Evolutionary conservation across 1,140 invertebrate genomes (phyloP), one percentile per base, ranked within the genome.

Genomic region (Papilio polyxenes): DNA sequence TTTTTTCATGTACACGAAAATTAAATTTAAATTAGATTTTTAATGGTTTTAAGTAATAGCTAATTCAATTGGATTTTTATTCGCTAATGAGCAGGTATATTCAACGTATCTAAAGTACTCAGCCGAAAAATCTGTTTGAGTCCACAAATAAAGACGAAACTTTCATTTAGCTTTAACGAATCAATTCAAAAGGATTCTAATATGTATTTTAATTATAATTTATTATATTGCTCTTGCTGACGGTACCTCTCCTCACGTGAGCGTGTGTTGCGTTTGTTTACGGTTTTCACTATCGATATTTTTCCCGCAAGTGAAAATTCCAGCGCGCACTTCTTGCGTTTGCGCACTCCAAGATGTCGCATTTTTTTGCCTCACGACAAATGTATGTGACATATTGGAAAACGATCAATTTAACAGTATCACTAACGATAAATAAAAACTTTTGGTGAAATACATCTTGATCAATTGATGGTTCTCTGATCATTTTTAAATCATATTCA

Each of bases 211-310:
- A 9, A 51, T 20, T 69, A 82, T 62, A 83, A 79, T 82, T 81
- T 80, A 82, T 65, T 37, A 56, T 82, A 77, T 65, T 37, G 82
- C 62, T 20, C 56, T 9, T 85, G 86, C 86, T 10, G 74, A 83
- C 89, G 62, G 82, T 91, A 92, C 89, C 6, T 20, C 59, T 75
- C 37, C 15, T 80, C 31, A 83, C 87, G 31, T 15, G 65, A 37
- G 23, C 65, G 65, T 37, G 65, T 37, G 65, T 37, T 40, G 65
- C 88, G 87, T 90, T 91, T 93, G 90, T 92, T 92, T 92, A 91
- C 89, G 81, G 89, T 91, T 94, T 93, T 94, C 92, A 93, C 92
- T 94, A 91, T 94, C 92, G 88, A 89, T 90, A 91, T 90, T 90
- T 90, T 91, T 93, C 91, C 92, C 87, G 88, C 85, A 82, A 90